phyloP scores from a whole-genome alignment of 2,113 vertebrate species.

The Bos indicus region DNA sequence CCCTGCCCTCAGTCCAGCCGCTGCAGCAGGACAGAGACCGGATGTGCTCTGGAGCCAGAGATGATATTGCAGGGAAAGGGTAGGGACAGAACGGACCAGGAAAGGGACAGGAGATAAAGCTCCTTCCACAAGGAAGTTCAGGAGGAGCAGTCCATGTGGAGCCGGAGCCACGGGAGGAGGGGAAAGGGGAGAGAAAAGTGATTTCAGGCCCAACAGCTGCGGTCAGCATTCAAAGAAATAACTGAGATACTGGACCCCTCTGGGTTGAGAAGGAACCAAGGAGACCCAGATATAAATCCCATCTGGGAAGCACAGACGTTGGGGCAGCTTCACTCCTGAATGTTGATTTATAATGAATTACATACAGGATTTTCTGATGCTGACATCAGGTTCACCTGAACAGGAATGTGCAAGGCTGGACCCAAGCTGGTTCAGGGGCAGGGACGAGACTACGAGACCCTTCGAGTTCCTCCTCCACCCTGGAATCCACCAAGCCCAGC shows the following conservation, averaged over 20 bases:
- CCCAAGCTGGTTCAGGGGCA: not conserved
- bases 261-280: not conserved
- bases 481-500: not conserved
- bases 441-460: not conserved
- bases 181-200: not conserved
- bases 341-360: not conserved
- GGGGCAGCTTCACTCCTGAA: not conserved
- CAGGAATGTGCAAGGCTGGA: not conserved
- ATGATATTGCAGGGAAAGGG: not conserved
- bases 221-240: not conserved
- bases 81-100: not conserved
- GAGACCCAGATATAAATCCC: not conserved
- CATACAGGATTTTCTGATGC: not conserved
- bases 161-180: not conserved
- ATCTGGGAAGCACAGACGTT: not conserved
- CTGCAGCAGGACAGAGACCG: not conserved
- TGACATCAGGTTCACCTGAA: not conserved
- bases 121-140: not conserved
- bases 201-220: not conserved
- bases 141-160: not conserved
- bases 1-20: not conserved
- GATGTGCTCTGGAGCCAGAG: not conserved
- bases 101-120: not conserved
- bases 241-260: not conserved
- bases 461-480: not conserved